phyloP scores from a whole-genome alignment of 2,797 vertebrate species.

The Lithobates sylvaticus region DNA sequence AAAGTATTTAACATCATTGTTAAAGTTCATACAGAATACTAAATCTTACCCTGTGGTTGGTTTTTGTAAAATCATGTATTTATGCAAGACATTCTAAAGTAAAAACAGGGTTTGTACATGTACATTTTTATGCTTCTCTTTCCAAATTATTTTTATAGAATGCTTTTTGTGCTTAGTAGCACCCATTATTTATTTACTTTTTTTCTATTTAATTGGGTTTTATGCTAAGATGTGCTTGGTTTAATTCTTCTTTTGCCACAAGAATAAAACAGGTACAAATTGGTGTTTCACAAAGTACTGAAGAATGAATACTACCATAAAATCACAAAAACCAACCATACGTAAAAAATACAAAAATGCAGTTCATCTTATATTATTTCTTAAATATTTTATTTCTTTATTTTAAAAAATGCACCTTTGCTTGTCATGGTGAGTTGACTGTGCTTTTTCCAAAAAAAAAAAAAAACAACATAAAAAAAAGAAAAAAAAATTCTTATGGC shows the following conservation, averaged over 20 bases:
- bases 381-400: constrained; percentile 59
- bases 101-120: constrained; percentile 63
- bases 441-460: constrained; percentile 61
- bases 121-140: constrained; percentile 61
- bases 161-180: constrained; percentile 65
- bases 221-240: constrained; percentile 62
- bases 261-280: constrained; percentile 44
- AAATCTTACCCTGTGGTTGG: constrained; percentile 51
- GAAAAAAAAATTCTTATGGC: constrained; percentile 67
- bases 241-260: constrained; percentile 57
- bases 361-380: constrained; percentile 18
- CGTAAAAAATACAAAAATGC: not conserved
- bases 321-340: constrained; percentile 61
- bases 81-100: constrained; percentile 64
- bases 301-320: constrained; percentile 56
- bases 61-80: constrained; percentile 66
- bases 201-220: constrained; percentile 64
- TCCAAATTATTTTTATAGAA: constrained; percentile 67
- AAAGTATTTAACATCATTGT: constrained; percentile 37
- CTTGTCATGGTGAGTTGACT: constrained; percentile 68
- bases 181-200: constrained; percentile 65
- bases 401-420: constrained; percentile 70
- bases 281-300: constrained; percentile 8
- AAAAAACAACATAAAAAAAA: constrained; percentile 17
- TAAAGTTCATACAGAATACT: constrained; percentile 57